These are phyloP conservation scores for Nematopogon swammerdamellus DNA, from an alignment of 2,888 invertebrate species.

Conservation along the genomic window DNA sequence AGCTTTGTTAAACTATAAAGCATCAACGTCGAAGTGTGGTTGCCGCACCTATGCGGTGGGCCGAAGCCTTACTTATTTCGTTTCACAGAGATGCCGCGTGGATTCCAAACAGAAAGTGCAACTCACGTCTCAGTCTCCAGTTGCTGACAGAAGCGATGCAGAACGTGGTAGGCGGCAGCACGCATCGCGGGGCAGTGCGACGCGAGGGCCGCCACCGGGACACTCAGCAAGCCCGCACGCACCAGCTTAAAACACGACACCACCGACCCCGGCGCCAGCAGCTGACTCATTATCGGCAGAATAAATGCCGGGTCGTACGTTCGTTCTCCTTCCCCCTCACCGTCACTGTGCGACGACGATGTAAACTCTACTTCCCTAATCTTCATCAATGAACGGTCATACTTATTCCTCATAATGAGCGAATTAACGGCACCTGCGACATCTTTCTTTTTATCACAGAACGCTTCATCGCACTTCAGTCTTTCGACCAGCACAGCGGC, in stretches of 20 bases:
- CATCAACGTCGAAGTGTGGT: no score
- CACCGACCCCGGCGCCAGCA: constrained; percentile 71
- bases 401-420: constrained; percentile 21
- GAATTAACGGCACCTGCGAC: constrained; percentile 20
- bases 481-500: constrained; percentile 18
- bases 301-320: constrained; percentile 83
- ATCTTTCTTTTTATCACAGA: constrained; percentile 22
- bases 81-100: no score
- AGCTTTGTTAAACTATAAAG: no score
- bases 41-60: no score
- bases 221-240: constrained; percentile 65
- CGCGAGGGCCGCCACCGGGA: constrained; percentile 68
- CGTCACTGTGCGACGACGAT: constrained; percentile 21
- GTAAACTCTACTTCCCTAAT: constrained; percentile 20
- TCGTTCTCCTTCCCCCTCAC: constrained; percentile 20
- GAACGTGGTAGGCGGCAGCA: constrained; percentile 68
- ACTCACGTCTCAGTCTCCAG: constrained; percentile 66
- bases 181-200: constrained; percentile 65
- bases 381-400: constrained; percentile 16
- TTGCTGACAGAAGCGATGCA: constrained; percentile 71
- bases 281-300: constrained; percentile 70
- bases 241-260: constrained; percentile 70
- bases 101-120: no score
- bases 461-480: constrained; percentile 20
- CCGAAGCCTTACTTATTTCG: no score